phyloP scores from a whole-genome alignment of 1,140 invertebrate species.

The Chionoecetes opilio region DNA sequence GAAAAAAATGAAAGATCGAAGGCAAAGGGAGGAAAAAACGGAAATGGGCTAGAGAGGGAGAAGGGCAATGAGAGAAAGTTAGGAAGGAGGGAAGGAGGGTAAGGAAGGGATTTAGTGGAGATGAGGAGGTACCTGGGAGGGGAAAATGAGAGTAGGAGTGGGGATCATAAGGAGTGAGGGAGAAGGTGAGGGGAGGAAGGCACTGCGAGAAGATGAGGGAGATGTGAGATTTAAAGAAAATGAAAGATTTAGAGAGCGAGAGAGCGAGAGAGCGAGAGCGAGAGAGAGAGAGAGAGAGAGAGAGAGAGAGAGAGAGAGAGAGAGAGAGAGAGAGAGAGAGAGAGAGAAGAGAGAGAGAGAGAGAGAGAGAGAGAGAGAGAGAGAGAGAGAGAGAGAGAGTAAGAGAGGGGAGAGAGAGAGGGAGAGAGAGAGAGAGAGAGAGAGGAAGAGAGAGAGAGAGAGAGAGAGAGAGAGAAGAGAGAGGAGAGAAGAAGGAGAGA shows the following conservation, averaged over 20 bases:
- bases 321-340: not conserved
- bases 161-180: not conserved
- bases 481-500: not conserved
- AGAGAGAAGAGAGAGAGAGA: not conserved
- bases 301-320: not conserved
- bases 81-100: not conserved
- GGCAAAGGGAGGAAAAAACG: too few species aligned
- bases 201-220: not conserved
- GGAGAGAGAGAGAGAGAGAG: conserved; percentile 15
- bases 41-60: not conserved
- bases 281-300: not conserved
- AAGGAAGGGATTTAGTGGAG: not conserved
- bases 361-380: not conserved
- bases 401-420: not conserved
- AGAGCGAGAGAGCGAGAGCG: not conserved
- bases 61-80: not conserved
- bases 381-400: not conserved
- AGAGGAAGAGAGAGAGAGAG: not conserved
- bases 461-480: not conserved
- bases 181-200: not conserved
- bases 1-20: too few species aligned
- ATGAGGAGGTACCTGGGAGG: too few species aligned
- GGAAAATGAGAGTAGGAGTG: not conserved
- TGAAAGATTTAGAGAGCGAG: not conserved
- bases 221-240: not conserved